Conservation (phyloP, 2,113 vertebrate species). For the Ovis aries region DNA sequence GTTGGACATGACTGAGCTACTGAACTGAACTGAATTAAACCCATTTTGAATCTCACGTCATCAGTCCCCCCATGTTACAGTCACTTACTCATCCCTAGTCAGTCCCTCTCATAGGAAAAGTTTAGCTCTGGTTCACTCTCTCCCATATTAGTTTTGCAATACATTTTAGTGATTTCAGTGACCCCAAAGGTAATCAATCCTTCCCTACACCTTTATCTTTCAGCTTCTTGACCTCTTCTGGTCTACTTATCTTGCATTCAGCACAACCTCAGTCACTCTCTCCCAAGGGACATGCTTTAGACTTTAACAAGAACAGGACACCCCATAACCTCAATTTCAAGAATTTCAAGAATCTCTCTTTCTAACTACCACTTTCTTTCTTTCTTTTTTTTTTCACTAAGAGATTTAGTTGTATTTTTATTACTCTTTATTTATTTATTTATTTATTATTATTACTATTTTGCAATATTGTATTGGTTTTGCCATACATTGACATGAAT, state of each 20-base stretch:
- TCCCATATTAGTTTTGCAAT: neutral
- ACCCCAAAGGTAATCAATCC: neutral
- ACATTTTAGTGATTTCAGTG: neutral
- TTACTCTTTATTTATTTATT: no score
- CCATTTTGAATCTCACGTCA: neutral
- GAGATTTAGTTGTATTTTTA: no score
- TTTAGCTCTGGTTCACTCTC: neutral
- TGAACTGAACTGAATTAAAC: neutral
- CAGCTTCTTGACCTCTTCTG: neutral
- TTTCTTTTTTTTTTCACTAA: no score
- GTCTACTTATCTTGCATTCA: neutral
- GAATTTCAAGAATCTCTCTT: neutral
- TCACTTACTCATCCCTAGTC: neutral
- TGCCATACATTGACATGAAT: no score
- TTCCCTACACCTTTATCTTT: neutral
- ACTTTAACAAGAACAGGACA: no score
- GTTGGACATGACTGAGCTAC: neutral
- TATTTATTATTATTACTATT: no score
- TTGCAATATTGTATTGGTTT: no score
- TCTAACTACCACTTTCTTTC: neutral
- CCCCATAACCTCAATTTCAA: neutral
- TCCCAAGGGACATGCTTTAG: neutral
- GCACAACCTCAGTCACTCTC: neutral
- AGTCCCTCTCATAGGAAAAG: neutral
- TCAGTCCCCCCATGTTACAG: neutral